Conservation (phyloP, 2,888 invertebrate genomes). For the Lysandra coridon region DNA sequence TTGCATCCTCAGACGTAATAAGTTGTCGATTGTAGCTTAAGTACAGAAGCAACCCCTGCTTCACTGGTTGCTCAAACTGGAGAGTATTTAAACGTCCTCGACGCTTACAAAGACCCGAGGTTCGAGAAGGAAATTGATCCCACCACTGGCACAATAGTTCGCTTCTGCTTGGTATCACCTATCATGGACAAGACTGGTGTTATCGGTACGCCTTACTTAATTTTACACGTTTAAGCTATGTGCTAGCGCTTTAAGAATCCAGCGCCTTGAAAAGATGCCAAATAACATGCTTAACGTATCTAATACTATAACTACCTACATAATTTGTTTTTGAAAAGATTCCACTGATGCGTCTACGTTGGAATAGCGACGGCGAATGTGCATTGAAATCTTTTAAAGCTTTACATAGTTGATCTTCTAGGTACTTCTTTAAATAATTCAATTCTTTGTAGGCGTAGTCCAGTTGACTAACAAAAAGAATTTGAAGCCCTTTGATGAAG, state of each 20-base stretch:
- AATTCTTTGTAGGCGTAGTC: constrained; percentile 71
- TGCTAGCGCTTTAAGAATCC: not conserved
- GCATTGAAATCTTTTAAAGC: not conserved
- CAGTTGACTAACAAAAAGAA: constrained; percentile 80
- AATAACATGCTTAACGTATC: too few species aligned
- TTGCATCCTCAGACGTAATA: not conserved
- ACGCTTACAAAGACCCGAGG: constrained; percentile 78
- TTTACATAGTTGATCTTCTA: not conserved
- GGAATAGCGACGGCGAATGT: not conserved
- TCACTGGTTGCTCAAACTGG: constrained; percentile 76
- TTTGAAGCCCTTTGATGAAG: constrained; percentile 65
- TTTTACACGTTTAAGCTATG: not conserved
- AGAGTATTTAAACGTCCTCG: constrained; percentile 70
- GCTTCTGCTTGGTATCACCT: constrained; percentile 78
- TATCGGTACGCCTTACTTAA: constrained; percentile 60
- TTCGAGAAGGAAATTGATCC: constrained; percentile 78
- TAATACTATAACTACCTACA: too few species aligned
- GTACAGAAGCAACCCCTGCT: constrained; percentile 74
- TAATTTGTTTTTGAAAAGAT: not conserved
- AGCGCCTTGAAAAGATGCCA: not conserved
- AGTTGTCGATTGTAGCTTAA: constrained; percentile 53
- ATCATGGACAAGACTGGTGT: constrained; percentile 72
- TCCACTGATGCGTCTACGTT: not conserved
- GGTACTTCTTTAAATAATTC: not conserved
- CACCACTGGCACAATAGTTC: constrained; percentile 77